A percentile compares a stretch with the other conserved stretches of the same genome.
Conservation (phyloP, 2,113 vertebrate species). For the Polyodon spathula region DNA sequence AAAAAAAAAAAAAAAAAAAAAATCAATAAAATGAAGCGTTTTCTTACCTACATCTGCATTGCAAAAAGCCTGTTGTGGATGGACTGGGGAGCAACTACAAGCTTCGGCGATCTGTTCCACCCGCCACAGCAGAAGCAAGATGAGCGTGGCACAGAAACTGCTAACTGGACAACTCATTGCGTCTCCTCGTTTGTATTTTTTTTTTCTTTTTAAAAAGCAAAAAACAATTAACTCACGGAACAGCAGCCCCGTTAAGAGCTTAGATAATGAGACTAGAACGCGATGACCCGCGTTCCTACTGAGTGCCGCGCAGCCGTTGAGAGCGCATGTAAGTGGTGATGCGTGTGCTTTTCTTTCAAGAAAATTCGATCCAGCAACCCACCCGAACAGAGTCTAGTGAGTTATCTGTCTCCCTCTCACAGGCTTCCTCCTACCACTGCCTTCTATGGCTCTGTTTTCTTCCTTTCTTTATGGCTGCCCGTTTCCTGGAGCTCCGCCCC, state of each 20-base stretch:
- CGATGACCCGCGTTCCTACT: no score
- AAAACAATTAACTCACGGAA: background rate
- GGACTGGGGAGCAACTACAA: slow-evolving; percentile 79
- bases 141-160: slow-evolving; percentile 54
- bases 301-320: no score
- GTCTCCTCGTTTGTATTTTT: slow-evolving; percentile 1
- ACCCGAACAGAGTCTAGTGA: background rate
- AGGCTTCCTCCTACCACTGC: slow-evolving; percentile 12
- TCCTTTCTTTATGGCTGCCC: slow-evolving; percentile 47
- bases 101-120: slow-evolving; percentile 61
- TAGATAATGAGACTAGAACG: no score
- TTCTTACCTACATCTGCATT: slow-evolving; percentile 80
- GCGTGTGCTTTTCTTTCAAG: no score
- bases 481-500: slow-evolving; percentile 48
- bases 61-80: slow-evolving; percentile 87
- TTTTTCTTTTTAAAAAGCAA: slow-evolving; percentile 2
- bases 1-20: background rate
- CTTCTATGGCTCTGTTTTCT: slow-evolving; percentile 44
- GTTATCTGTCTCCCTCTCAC: background rate
- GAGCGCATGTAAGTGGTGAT: no score
- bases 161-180: slow-evolving; percentile 47
- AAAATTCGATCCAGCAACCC: no score
- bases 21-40: background rate
- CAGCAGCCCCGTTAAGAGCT: background rate
- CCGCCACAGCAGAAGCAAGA: slow-evolving; percentile 61